Evolutionary conservation across 2,888 invertebrate species (phyloP), one percentile per base, ranked within the genome.

Genomic region (Vanessa cardui): DNA sequence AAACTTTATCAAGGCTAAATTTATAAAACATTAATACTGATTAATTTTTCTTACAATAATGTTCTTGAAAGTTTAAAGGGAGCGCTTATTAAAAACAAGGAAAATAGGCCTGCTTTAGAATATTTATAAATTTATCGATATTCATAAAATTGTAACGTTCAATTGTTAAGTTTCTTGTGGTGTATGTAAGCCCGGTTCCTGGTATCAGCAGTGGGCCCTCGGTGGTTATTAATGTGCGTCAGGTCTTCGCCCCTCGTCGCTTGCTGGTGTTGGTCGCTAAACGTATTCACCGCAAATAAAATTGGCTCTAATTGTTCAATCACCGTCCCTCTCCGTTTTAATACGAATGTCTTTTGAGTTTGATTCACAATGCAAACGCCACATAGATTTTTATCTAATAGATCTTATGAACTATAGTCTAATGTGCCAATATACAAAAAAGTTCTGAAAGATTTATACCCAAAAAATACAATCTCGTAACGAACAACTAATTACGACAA

Each of bases 261-360:
- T 44, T 26, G 33, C 56, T 33, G 45, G 31, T 61, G 62, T 49
- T 58, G 47, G 58, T 59, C 69, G 63, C 72, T 67, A 68, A 72
- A 70, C 70, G 70, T 70, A 65, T 65, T 60, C 62, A 44, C 70
- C 72, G 70, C 72, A 65, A 69, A 71, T 69, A 70, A 70, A 67
- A 70, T 52, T 65, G 65, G 72, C 70, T 49, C 68, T 67, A 72
- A 65, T 72, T 72, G 67, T 68, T 68, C 64, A n/a, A 59, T 59
- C 61, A 72, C 70, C 65, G 60, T 68, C 63, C 56, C 33, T 54
- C 47, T 45, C 59, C 65, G 18, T 9, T 16, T 0, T 39, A 39
- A 39, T 39, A 39, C 12, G 12, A 39, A 18, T 18, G 56, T 18
- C 39, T 39, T 39, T 18, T 9, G 8, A 20, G 7, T 9, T 39